These are phyloP conservation scores for Platyura marginata DNA, from an alignment of 1,140 invertebrate genomes.

Conservation along the genomic window DNA sequence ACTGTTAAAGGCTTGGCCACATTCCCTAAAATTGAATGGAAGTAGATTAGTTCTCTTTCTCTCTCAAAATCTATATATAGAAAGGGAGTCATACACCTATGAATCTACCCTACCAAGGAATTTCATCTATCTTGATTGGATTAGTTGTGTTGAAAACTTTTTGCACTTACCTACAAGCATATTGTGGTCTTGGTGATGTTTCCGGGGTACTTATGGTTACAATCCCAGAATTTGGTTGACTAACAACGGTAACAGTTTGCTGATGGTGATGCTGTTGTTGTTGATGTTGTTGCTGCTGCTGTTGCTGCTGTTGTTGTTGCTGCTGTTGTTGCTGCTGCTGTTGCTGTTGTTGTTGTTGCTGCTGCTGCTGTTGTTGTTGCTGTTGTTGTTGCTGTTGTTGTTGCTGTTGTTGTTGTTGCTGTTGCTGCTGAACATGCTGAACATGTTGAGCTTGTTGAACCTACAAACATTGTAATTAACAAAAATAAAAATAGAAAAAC, in stretches of 20 bases:
- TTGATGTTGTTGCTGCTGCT: conserved; percentile 17
- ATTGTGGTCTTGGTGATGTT: conserved; percentile 16
- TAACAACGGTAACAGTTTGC: conserved; percentile 21
- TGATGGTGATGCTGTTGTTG: conserved; percentile 20
- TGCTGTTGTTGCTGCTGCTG: background rate
- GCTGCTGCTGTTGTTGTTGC: conserved; percentile 17
- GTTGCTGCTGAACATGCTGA: conserved; percentile 5
- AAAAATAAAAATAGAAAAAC: too few relatives aligned
- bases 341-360: conserved; percentile 15
- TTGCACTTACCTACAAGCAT: conserved; percentile 23
- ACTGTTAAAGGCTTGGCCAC: conserved; percentile 42
- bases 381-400: conserved; percentile 22
- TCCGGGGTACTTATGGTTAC: conserved; percentile 5
- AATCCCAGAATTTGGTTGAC: background rate
- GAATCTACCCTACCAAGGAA: background rate
- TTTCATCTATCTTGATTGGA: too few relatives aligned
- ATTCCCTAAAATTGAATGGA: conserved; percentile 34
- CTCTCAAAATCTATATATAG: too few relatives aligned
- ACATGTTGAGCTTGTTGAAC: background rate
- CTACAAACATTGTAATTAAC: too few relatives aligned
- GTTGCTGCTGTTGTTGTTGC: conserved; percentile 17
- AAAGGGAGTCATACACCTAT: too few relatives aligned
- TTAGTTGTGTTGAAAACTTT: too few relatives aligned
- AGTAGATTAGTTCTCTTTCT: background rate
- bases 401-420: conserved; percentile 18